Evolutionary conservation across 2,113 vertebrate species (phyloP), one percentile per base, ranked within the genome.

Genomic region (Equus quagga): DNA sequence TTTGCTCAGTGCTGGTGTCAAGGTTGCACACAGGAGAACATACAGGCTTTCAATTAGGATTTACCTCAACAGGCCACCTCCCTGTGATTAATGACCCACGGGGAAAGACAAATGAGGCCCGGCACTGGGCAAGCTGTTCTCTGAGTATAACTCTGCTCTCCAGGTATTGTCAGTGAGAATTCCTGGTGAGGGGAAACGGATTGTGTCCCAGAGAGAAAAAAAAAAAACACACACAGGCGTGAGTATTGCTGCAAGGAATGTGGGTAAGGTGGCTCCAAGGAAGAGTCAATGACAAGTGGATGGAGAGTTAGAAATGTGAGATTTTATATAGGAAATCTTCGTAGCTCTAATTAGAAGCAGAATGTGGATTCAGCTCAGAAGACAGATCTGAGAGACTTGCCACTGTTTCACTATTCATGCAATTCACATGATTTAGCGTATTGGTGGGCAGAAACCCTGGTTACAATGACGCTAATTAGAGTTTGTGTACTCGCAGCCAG

Each of bases 41-140:
- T 54, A 67, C 65, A 93, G 92, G 82, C 80, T 91, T 97, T 96
- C 96, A 91, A 5, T 97, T 73, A 79, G 83, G 76, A 94, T 98
- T 98, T 97, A 72, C 95, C 86, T 92, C 60, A 84, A 49, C 67
- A 84, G 96, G 89, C 94, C 56, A 94, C 60, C 91, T 98, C 86
- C 91, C 92, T 65, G 49, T 98, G 98, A 98, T 89, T 92, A 96
- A 96, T 97, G 94, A 95, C 86, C 93, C 83, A 11, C 3, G 56
- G 86, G 82, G 81, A 97, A 98, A 97, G 96, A 98, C 79, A 97
- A 92, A 98, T 97, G 95, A 93, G 96, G 79, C 86, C 83, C 15
- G 31, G 70, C 83, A 41, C 69, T 54, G 44, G 86, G 96, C 69
- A 89, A 95, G 92, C 95, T 94, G 93, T 96, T 97, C 82, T 86